Base-by-base conservation (phyloP, 2,113 vertebrate genomes). In the Eurypyga helias region DNA sequence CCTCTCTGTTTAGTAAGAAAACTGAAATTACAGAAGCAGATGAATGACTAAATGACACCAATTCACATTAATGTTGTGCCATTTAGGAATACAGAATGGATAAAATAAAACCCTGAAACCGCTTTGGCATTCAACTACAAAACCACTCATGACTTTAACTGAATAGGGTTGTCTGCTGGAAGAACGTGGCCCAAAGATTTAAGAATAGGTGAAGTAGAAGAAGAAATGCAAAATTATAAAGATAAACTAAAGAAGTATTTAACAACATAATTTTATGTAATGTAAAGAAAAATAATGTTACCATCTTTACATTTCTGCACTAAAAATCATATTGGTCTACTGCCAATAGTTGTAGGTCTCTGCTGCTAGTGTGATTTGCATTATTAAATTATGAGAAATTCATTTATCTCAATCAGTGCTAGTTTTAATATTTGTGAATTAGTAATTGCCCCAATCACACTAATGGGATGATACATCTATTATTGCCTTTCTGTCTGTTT, bases 361-460 rank as follows among this genome's bases (percentile, higher is more conserved):
- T 6, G 24, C 69, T 91, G 85, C 89, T 89, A 25, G 36, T 71
- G 92, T 77, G 58, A 93, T 96, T 94, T 93, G 48, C 95, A 96
- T 98, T 97, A 98, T 94, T 97, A 98, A 98, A 97, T 98, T 54
- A 97, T 95, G 95, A 98, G 87, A 95, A 87, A 96, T 97, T 96
- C 62, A 98, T 98, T 98, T 94, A 91, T 98, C 94, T 98, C 97
- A 93, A 96, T 97, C 96, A 96, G 82, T 92, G 96, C 81, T 98
- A 93, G 93, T 97, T 98, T 97, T 97, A 98, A 96, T 98, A 98
- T 98, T 98, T 98, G 98, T 95, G 93, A 97, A 97, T 98, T 97
- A 97, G 96, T 95, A 97, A 98, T 96, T 88, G 90, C 58, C 69
- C 60, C 81, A 89, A 81, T 71, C 43, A 33, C 90, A 81, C 96